Conservation (phyloP, 2,888 invertebrate genomes). For the Pterobdella sp. region DNA sequence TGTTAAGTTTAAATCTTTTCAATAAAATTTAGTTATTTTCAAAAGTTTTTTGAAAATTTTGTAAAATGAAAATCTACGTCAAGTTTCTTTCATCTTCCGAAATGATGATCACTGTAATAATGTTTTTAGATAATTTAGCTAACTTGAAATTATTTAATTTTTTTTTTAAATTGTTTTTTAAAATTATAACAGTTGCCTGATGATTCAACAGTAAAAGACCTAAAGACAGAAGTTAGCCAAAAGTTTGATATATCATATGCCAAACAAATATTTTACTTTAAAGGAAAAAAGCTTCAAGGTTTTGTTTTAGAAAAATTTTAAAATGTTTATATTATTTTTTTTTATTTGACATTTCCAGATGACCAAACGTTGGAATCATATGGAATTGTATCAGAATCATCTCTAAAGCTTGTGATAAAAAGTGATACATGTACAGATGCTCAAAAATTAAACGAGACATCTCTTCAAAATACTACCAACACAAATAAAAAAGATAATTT, state of each 20-base stretch:
- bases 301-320: background rate
- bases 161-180: background rate
- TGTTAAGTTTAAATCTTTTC: too few relatives aligned
- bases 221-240: background rate
- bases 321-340: too few relatives aligned
- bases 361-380: background rate
- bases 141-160: background rate
- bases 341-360: too few relatives aligned
- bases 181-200: background rate
- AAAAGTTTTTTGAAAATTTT: too few relatives aligned
- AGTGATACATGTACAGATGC: background rate
- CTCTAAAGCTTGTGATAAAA: background rate
- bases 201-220: background rate
- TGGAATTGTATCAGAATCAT: background rate
- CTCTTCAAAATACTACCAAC: background rate
- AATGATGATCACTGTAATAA: background rate
- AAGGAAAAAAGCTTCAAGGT: slow-evolving; percentile 1
- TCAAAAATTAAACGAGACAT: too few relatives aligned
- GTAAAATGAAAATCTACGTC: background rate
- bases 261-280: background rate
- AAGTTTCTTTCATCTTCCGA: slow-evolving; percentile 2
- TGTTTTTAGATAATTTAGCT: background rate
- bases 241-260: background rate
- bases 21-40: too few relatives aligned
- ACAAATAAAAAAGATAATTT: background rate